Percentiles rank a stretch among this genome's conserved stretches.
These are phyloP conservation scores for Drosophila nigrodunni DNA, from an alignment of 1,140 invertebrate species.

Conservation along the genomic window DNA sequence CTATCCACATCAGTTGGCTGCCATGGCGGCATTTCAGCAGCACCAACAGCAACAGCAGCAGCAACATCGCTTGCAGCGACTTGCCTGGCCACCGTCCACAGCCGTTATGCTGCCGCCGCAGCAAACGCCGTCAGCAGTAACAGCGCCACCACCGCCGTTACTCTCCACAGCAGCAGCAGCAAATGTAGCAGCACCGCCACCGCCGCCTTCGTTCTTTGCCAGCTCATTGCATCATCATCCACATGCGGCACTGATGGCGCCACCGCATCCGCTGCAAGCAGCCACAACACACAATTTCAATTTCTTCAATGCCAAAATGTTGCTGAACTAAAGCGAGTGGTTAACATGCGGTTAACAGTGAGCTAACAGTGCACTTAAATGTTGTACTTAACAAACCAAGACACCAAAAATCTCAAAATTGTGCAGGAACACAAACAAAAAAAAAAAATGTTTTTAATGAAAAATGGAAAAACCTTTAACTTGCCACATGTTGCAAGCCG, in stretches of 20 bases:
- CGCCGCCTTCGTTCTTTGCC: constrained; percentile 50
- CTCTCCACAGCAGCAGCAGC: constrained; percentile 19
- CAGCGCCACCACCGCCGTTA: constrained; percentile 58
- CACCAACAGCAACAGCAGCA: constrained; percentile 47
- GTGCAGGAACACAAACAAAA: constrained; percentile 69
- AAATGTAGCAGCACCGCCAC: constrained; percentile 12
- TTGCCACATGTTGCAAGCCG: constrained; percentile 34
- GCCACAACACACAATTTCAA: constrained; percentile 61
- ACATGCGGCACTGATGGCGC: constrained; percentile 55
- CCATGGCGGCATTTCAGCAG: constrained; percentile 65
- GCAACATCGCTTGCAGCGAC: constrained; percentile 45
- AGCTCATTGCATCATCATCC: constrained; percentile 47
- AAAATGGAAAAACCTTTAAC: not conserved
- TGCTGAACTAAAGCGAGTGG: constrained; percentile 57
- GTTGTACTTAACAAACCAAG: constrained; percentile 68
- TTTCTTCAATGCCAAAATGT: constrained; percentile 79
- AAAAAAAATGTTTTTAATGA: constrained; percentile 8
- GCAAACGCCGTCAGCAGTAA: not conserved
- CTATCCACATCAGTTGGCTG: constrained; percentile 61
- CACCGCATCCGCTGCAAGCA: constrained; percentile 43
- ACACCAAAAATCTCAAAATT: constrained; percentile 67
- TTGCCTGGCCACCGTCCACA: constrained; percentile 59
- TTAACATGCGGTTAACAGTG: constrained; percentile 4
- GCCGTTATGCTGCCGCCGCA: constrained; percentile 60
- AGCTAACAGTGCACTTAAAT: constrained; percentile 70